These are phyloP conservation scores for Egretta garzetta DNA, from an alignment of 2,113 vertebrate species.

Conservation along the genomic window DNA sequence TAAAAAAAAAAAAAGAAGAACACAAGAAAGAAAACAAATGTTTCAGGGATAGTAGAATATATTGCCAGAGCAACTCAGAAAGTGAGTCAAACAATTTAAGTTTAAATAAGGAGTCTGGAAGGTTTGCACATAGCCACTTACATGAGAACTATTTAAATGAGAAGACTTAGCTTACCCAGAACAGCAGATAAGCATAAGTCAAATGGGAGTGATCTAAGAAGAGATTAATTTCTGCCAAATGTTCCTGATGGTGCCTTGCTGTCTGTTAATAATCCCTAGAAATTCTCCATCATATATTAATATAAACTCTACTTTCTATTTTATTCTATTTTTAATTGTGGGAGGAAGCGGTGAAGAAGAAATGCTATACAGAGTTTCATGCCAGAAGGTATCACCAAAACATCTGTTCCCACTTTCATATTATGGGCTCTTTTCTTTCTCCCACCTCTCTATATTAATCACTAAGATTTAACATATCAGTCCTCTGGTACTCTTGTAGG, in stretches of 20 bases:
- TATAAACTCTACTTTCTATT: background rate
- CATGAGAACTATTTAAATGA: background rate
- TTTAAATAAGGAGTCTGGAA: background rate
- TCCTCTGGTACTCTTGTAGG: background rate
- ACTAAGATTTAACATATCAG: background rate
- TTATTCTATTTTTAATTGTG: background rate
- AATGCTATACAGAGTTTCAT: background rate
- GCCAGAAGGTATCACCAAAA: background rate
- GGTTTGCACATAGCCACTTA: background rate
- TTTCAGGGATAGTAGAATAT: background rate
- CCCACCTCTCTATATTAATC: background rate
- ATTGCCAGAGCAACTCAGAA: background rate
- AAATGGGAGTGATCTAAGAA: background rate
- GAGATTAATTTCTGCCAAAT: background rate
- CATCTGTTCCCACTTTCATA: background rate
- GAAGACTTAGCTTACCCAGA: background rate
- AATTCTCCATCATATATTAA: background rate
- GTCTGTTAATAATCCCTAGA: background rate
- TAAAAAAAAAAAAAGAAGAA: background rate
- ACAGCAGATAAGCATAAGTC: background rate
- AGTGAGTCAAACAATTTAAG: background rate
- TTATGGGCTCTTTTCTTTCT: background rate
- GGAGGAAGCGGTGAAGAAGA: background rate
- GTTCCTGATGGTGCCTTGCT: background rate
- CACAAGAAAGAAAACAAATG: accelerated